Base-by-base conservation (phyloP, 2,888 invertebrate genomes). In the Metellina segmentata region DNA sequence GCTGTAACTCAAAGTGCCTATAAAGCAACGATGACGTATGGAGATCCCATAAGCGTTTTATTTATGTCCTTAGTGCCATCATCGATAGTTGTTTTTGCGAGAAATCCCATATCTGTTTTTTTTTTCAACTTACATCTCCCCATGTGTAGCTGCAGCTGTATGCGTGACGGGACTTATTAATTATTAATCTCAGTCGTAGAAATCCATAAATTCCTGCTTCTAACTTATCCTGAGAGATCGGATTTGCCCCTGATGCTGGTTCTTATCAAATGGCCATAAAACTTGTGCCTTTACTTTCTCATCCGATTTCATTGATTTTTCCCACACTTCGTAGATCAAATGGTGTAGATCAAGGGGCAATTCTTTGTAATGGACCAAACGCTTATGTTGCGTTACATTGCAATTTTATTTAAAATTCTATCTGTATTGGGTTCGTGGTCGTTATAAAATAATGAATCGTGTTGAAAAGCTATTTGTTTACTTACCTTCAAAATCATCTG, bases 191-290 rank as follows among this genome's bases (percentile, higher is more conserved):
- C 13, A 9, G 48, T 9, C 13, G 16, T 16, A 53, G 52, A 13
- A 20, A 77, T 85, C 74, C 11, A 85, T 85, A 53, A 75, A 85
- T 85, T 61, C 48, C 53, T 11, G 16, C 85, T 9, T 75, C 53
- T 69, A 75, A 75, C 75, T 85, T 61, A 48, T 48, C 61, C 74
- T 49, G 19, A 34, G 19, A 34, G 75, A 85, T 74, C 75, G 16
- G 85, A 69, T 85, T 75, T 75, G 61, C 34, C 48, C n/a, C n/a
- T 6, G 34, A 53, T 48, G 53, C 61, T 48, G 48, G 61, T 85
- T n/a, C 74, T 61, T 49, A 85, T 77, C 69, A 85, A 85, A 85
- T 75, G 85, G 75, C 61, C 85, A 85, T 85, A 75, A 85, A 61
- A 20, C 19, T 85, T 11, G 16, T n/a, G 48, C 11, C n/a, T 69